Conservation (phyloP, 2,888 invertebrate species). For the Diaprepes abbreviatus region DNA sequence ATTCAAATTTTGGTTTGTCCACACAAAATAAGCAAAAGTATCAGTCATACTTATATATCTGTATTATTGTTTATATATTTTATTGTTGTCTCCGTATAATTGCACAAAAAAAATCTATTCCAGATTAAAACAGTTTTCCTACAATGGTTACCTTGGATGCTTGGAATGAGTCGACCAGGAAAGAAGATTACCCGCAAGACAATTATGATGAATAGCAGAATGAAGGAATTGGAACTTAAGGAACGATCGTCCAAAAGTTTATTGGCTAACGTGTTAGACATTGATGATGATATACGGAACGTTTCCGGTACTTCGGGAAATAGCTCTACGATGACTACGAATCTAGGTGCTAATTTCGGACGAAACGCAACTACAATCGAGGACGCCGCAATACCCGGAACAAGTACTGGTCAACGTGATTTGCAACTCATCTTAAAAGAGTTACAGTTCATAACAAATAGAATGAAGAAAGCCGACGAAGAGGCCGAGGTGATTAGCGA, state of each 20-base stretch:
- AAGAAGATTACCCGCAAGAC: constrained; percentile 93
- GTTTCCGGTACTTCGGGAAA: constrained; percentile 74
- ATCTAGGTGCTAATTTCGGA: constrained; percentile 71
- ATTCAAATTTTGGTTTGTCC: too few species aligned
- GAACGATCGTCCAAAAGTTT: constrained; percentile 91
- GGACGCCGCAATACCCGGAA: constrained; percentile 67
- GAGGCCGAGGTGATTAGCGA: constrained; percentile 94
- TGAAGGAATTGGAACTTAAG: constrained; percentile 87
- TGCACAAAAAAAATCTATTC: too few species aligned
- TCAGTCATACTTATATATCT: too few species aligned
- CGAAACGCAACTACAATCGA: constrained; percentile 84
- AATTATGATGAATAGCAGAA: constrained; percentile 89
- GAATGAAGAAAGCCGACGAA: constrained; percentile 95
- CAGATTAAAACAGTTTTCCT: constrained; percentile 96
- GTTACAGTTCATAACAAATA: constrained; percentile 93
- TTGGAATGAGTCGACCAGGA: constrained; percentile 96
- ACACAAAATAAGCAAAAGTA: too few species aligned
- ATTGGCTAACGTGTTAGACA: constrained; percentile 95
- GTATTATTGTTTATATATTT: too few species aligned
- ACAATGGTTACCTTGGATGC: constrained; percentile 97
- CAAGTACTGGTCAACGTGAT: constrained; percentile 79
- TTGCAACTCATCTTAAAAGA: constrained; percentile 92
- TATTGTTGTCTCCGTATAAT: too few species aligned
- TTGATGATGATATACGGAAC: constrained; percentile 95
- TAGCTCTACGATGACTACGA: constrained; percentile 62